Evolutionary conservation across 2,797 vertebrate genomes (phyloP).

Genomic region (Pseudomugil gertrudae): DNA sequence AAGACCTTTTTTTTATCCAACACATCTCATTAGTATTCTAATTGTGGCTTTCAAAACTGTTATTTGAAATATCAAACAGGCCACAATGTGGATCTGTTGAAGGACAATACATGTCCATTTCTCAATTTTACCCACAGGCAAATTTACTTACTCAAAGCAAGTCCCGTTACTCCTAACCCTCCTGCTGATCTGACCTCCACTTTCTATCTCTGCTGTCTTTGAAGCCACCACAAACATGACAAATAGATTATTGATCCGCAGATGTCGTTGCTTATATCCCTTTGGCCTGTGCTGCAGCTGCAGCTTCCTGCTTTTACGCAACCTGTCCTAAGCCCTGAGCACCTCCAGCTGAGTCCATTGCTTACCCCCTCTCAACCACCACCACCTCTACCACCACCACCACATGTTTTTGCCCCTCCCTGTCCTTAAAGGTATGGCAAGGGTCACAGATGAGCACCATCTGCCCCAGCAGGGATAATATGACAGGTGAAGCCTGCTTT

Average conservation of each 20-base stretch:
- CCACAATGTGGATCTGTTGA: constrained; percentile 13
- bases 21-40: not conserved
- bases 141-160: constrained; percentile 57
- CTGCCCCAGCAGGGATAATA: constrained; percentile 61
- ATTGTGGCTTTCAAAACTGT: constrained; percentile 2
- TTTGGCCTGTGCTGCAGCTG: constrained; percentile 53
- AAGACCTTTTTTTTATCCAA: not conserved
- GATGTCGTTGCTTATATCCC: constrained; percentile 63
- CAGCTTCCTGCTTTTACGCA: constrained; percentile 24
- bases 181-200: constrained; percentile 46
- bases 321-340: constrained; percentile 40
- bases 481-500: constrained; percentile 65
- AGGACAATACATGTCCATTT: constrained; percentile 21
- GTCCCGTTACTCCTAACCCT: constrained; percentile 54
- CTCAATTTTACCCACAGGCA: constrained; percentile 40
- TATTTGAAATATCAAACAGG: constrained; percentile 3
- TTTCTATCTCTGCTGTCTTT: constrained; percentile 12
- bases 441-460: constrained; percentile 57
- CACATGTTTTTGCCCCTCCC: constrained; percentile 34
- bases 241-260: constrained; percentile 78
- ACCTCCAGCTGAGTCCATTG: constrained; percentile 60
- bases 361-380: constrained; percentile 21
- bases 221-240: constrained; percentile 54
- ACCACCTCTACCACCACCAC: too few species aligned
- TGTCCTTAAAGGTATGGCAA: constrained; percentile 68